These are phyloP conservation scores for Argyra leucocephala DNA, from an alignment of 2,888 invertebrate genomes.

Conservation along the genomic window DNA sequence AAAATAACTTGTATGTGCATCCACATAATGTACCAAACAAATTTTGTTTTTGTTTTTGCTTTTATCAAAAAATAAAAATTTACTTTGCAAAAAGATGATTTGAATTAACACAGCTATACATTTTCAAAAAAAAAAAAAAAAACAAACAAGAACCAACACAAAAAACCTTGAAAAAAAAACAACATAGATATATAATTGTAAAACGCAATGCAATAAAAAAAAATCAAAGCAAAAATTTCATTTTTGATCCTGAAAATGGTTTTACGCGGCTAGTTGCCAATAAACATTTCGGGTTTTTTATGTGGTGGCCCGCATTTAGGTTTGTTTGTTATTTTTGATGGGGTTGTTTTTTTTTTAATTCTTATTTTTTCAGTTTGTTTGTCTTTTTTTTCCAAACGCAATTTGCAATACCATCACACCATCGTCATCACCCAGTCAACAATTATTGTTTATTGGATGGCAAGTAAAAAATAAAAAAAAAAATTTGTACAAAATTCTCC, in stretches of 20 bases:
- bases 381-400: not conserved
- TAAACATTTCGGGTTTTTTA: conserved; percentile 5
- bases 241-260: conserved; percentile 6
- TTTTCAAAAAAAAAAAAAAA: too few species aligned
- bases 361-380: not conserved
- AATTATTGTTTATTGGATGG: not conserved
- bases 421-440: not conserved
- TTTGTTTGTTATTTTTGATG: not conserved
- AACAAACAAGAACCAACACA: too few species aligned
- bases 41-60: too few species aligned
- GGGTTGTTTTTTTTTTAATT: not conserved
- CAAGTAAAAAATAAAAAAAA: not conserved
- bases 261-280: conserved; percentile 6
- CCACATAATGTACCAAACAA: too few species aligned
- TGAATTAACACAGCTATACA: too few species aligned
- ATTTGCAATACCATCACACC: not conserved
- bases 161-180: not conserved
- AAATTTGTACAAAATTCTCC: too few species aligned
- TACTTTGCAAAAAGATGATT: too few species aligned
- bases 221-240: not conserved
- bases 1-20: too few species aligned
- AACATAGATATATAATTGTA: not conserved
- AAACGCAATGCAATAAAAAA: not conserved
- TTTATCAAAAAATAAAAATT: too few species aligned
- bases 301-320: conserved; percentile 6